Evolutionary conservation across 2,113 vertebrate species (phyloP), one percentile per base, ranked within the genome.

Genomic region (Atlantisia rogersi): DNA sequence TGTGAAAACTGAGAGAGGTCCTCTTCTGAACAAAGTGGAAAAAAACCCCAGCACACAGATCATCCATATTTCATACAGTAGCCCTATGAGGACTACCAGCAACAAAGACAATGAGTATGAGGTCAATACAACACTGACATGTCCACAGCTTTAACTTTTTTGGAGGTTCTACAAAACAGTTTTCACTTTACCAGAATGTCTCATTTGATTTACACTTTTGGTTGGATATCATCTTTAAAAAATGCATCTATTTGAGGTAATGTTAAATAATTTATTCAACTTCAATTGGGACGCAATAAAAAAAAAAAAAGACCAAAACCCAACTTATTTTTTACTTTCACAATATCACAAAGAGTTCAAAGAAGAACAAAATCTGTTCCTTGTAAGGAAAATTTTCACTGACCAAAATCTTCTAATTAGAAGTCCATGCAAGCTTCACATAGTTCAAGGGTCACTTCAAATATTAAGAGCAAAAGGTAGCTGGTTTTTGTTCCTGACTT

Each of bases 81-180:
- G 65, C 28, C 16, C 6, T 48, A 35, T 1, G 1, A 53, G 11
- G 35, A 46, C 9, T 64, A 20, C 6, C 12, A 84, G 15, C 11
- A 64, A 15, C 26, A 76, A 84, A 71, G 14, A 3, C 10, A 4
- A 9, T 11, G 31, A 71, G 12, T 1, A 1, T 0, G 5, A 70
- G 6, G 2, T 31, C 73, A 9, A 32, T 40, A 37, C 12, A 53
- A 55, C 12, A 24, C 3, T 40, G 37, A n/a, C 12, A 16, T 22
- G 24, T 84, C 37, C 21, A 7, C 10, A 59, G 5, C 6, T 84
- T 74, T 6, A 73, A 22, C 2, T 14, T 14, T 44, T 78, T 62
- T 35, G 7, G 15, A 60, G 75, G 17, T 55, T 5, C 5, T 40
- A 2, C 19, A n/a, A 59, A 93, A 13, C 6, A 40, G 2, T 82